Evolutionary conservation across 2,113 vertebrate species (phyloP), one percentile per base, ranked within the genome.

Genomic region (Microcebus tavaratra): DNA sequence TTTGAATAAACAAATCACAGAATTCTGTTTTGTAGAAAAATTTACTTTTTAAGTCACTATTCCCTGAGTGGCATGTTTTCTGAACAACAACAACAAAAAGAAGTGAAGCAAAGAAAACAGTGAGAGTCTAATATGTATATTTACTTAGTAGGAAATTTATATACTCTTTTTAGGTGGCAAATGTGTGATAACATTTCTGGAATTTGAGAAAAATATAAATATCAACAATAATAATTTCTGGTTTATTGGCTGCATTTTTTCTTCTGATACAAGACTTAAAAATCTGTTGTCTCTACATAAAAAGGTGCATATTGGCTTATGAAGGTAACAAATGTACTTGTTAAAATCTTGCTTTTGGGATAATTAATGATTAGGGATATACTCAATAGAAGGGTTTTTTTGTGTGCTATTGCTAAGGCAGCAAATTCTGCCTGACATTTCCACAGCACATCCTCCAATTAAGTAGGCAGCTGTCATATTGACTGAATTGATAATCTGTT

Each of bases 391-490:
- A 29, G 13, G 73, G 29, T 9, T 76, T 81, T 81, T 88, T 36
- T 90, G 50, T 90, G 25, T 89, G 36, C 81, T 68, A 90, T 12
- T 87, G 39, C 84, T 90, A 96, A 95, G 68, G 59, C 59, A 97
- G 65, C 84, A 82, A 84, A 95, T 93, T 82, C 72, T 81, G 18
- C 75, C 87, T 93, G 84, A 90, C 90, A 72, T 82, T 93, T 95
- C 72, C 23, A 42, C 12, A 42, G 84, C 76, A 72, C 12, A 31
- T 76, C n/a, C 25, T 88, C 96, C 96, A 95, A 95, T 97, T 97
- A 97, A 91, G 87, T 93, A 97, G 67, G 81, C 72, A 96, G 87
- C 92, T 97, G 96, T 94, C 96, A 95, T 57, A 57, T 29, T 94
- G 83, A 79, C 81, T 86, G 79, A 72, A 87, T 61, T 96, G 80